Base-by-base conservation (phyloP, 2,113 vertebrate species). In the Callionymus lyra region DNA sequence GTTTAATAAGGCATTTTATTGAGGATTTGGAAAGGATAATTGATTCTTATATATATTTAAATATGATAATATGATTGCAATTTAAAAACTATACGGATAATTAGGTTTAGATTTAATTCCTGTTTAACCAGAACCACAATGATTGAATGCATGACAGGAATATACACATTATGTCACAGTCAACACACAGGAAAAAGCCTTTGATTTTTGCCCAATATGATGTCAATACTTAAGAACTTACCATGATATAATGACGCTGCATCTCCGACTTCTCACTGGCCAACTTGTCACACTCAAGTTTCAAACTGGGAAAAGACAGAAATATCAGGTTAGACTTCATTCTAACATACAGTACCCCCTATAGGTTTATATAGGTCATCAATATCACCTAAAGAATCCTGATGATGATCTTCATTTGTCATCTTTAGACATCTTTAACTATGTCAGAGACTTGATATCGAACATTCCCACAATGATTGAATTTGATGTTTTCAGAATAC, bases 181-280 rank as follows among this genome's bases (percentile, higher is more conserved):
- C n/a, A n/a, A n/a, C n/a, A n/a, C n/a, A n/a, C n/a, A n/a, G n/a
- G n/a, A n/a, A n/a, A n/a, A n/a, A n/a, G n/a, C n/a, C n/a, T n/a
- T n/a, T n/a, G n/a, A n/a, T n/a, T n/a, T n/a, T n/a, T n/a, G n/a
- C n/a, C n/a, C n/a, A n/a, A n/a, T n/a, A n/a, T n/a, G n/a, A n/a
- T n/a, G n/a, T n/a, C n/a, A n/a, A n/a, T 4, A 27, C 21, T 5
- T 4, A 27, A 32, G 47, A 11, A 72, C 91, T 93, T 72, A 96
- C 93, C 93, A 96, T 96, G 75, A 95, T 92, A 68, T 95, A 96
- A 84, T 94, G 92, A 68, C 92, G 90, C 81, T 96, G 92, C 92
- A 96, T 96, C 80, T 96, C 92, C 0, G 92, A 94, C 86, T 96
- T 96, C 82, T 96, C 92, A 55, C 91, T 96, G 19, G 92, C 92